A percentile compares a stretch with the other conserved stretches of the same genome.
Conservation (phyloP, 2,797 vertebrate species). For the Lepus oiostolus region DNA sequence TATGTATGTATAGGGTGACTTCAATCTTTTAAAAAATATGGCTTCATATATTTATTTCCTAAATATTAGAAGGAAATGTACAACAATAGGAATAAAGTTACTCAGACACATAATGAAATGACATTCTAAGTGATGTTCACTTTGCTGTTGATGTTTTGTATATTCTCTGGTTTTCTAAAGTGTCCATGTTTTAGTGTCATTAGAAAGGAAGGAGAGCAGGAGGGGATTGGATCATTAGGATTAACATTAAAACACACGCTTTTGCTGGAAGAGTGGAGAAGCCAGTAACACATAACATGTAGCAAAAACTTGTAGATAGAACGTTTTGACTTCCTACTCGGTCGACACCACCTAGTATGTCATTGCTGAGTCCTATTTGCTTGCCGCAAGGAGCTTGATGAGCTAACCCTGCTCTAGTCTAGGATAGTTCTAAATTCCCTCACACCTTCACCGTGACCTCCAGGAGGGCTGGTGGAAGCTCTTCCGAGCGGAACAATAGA, state of each 20-base stretch:
- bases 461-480: neutral
- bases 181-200: neutral
- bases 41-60: neutral
- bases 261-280: slow-evolving; percentile 18
- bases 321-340: neutral
- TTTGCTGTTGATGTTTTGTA: neutral
- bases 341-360: neutral
- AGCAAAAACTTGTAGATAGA: neutral
- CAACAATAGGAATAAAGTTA: slow-evolving; percentile 39
- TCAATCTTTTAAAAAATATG: neutral
- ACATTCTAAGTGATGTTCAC: slow-evolving; percentile 15
- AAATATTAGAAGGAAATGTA: slow-evolving; percentile 25
- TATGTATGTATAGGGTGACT: neutral
- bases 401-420: slow-evolving; percentile 6
- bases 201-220: neutral
- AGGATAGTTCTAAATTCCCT: neutral
- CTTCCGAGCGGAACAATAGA: neutral
- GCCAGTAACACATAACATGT: neutral
- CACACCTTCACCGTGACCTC: neutral
- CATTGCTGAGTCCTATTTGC: neutral
- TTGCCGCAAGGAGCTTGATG: slow-evolving; percentile 8
- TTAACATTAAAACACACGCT: slow-evolving; percentile 12
- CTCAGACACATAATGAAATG: neutral
- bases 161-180: slow-evolving; percentile 34
- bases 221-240: slow-evolving; percentile 1